Evolutionary conservation across 2,797 vertebrate genomes (phyloP).

Genomic region (Vireo griseus): DNA sequence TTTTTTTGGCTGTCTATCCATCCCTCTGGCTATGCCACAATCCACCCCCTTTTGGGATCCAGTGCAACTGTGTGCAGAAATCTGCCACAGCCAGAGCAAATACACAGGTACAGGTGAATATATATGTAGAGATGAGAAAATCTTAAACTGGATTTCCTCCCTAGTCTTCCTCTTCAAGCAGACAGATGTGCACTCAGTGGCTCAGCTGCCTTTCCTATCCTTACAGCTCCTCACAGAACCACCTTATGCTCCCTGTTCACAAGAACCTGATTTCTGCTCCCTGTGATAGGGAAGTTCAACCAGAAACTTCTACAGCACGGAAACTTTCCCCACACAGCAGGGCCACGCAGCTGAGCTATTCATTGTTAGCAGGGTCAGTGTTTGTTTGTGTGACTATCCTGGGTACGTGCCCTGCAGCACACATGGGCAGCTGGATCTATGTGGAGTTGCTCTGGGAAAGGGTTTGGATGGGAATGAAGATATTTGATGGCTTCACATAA

Average conservation of each 20-base stretch:
- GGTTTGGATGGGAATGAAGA: not conserved
- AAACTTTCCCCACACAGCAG: not conserved
- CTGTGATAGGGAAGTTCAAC: not conserved
- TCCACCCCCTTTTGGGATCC: not conserved
- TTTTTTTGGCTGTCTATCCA: not conserved
- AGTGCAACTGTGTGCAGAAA: not conserved
- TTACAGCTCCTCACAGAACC: not conserved
- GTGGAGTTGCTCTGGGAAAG: not conserved
- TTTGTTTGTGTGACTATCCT: not conserved
- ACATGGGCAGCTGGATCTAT: not conserved
- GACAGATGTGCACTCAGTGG: fast-evolving
- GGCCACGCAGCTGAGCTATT: fast-evolving
- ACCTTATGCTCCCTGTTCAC: not conserved
- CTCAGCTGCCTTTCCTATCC: not conserved
- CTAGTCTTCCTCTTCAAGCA: not conserved
- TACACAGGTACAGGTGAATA: fast-evolving
- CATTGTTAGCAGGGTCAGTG: not conserved
- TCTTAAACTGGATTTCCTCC: not conserved
- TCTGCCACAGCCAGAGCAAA: not conserved
- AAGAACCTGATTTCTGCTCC: not conserved
- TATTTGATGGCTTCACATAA: not conserved
- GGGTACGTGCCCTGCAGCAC: not conserved
- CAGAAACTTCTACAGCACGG: not conserved
- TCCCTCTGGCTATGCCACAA: fast-evolving
- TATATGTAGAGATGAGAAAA: fast-evolving